Percentiles rank a stretch among this genome's conserved stretches.
Conservation (phyloP, 1,140 invertebrate genomes). For the Leptinotarsa undecemlineata region DNA sequence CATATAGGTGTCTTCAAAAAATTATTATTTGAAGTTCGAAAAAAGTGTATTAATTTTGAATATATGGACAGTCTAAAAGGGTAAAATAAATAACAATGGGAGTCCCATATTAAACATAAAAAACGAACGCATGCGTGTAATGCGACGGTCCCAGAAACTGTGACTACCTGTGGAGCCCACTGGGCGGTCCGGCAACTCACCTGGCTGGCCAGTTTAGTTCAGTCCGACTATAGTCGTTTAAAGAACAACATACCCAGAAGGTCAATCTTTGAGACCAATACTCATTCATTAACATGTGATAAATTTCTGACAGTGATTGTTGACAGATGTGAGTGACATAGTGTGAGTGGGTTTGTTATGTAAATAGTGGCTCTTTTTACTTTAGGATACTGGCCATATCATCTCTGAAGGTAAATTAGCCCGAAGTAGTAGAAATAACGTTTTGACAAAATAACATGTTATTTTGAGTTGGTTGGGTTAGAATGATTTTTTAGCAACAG, state of each 20-base stretch:
- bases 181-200: slow-evolving; percentile 23
- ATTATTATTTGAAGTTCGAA: too few relatives aligned
- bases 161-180: slow-evolving; percentile 25
- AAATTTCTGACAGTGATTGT: slow-evolving; percentile 16
- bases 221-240: slow-evolving; percentile 19
- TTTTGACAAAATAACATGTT: slow-evolving; percentile 13
- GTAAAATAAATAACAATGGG: slow-evolving; percentile 19
- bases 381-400: slow-evolving; percentile 6
- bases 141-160: slow-evolving; percentile 20
- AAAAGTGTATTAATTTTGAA: too few relatives aligned
- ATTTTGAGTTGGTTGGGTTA: not conserved
- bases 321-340: slow-evolving; percentile 23
- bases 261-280: slow-evolving; percentile 15
- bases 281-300: slow-evolving; percentile 21
- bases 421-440: not conserved
- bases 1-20: too few relatives aligned
- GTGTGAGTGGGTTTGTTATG: slow-evolving; percentile 12
- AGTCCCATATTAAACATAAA: slow-evolving; percentile 7
- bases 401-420: slow-evolving; percentile 4
- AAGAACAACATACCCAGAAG: slow-evolving; percentile 19
- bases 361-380: slow-evolving; percentile 13
- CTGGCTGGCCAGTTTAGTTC: slow-evolving; percentile 25
- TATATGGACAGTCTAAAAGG: not conserved
- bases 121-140: slow-evolving; percentile 26
- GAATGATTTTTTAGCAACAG: not conserved